Conservation (phyloP, 2,797 vertebrate species). For the Catharus ustulatus region DNA sequence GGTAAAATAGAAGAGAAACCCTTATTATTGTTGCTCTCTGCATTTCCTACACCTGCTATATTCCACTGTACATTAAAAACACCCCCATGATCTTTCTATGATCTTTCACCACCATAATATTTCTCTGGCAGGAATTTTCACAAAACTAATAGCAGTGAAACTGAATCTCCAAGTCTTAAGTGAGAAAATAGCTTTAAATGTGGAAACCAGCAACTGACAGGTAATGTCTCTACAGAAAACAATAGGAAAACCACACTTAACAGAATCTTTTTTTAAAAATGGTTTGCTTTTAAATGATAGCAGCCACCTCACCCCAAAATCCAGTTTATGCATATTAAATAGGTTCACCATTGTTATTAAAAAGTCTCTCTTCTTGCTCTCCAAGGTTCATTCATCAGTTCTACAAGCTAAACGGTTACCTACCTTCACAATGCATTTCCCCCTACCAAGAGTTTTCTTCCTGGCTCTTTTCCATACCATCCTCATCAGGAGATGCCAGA, state of each 20-base stretch:
- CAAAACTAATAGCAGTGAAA: not conserved
- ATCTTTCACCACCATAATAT: no score
- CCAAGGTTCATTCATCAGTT: not conserved
- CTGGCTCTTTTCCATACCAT: not conserved
- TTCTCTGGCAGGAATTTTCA: not conserved
- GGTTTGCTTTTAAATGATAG: not conserved
- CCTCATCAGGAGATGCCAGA: not conserved
- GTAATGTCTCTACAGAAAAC: not conserved
- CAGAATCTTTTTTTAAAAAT: fast-evolving
- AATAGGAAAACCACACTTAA: not conserved
- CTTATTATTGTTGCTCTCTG: fast-evolving
- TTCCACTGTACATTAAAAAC: not conserved
- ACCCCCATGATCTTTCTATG: not conserved
- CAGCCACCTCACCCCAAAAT: not conserved
- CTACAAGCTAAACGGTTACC: not conserved
- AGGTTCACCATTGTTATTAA: not conserved
- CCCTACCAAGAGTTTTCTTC: fast-evolving
- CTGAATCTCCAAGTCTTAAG: not conserved
- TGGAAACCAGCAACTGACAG: not conserved
- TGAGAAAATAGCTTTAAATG: not conserved
- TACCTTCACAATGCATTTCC: fast-evolving
- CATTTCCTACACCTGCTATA: not conserved
- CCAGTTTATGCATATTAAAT: not conserved
- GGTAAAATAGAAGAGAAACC: not conserved
- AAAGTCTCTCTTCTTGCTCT: not conserved